phyloP scores from a whole-genome alignment of 2,797 vertebrate genomes.

The Sphaeramia orbicularis region DNA sequence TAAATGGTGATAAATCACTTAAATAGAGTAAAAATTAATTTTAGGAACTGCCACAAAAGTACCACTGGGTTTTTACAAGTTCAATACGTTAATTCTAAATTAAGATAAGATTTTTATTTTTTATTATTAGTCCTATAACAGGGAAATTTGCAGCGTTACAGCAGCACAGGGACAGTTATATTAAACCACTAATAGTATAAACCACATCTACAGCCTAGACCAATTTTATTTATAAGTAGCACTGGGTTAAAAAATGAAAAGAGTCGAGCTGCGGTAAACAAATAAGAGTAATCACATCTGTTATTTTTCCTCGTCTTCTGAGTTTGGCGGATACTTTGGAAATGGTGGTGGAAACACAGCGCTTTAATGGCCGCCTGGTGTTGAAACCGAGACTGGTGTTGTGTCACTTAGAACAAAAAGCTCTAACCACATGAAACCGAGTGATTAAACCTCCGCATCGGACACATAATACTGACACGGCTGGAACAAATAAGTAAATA shows the following conservation, averaged over 20 bases:
- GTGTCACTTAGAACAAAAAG: conserved; percentile 54
- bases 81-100: too few relatives aligned
- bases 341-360: conserved; percentile 23
- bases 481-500: conserved; percentile 42
- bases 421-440: conserved; percentile 53
- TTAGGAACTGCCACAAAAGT: too few relatives aligned
- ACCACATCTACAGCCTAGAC: too few relatives aligned
- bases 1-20: too few relatives aligned
- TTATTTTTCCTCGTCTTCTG: conserved; percentile 31
- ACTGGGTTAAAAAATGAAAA: conserved; percentile 1
- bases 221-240: too few relatives aligned
- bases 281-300: conserved; percentile 21
- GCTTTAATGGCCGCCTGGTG: conserved; percentile 33
- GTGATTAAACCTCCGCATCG: conserved; percentile 58
- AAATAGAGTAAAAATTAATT: too few relatives aligned
- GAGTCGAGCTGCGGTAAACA: neutral
- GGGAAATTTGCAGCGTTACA: too few relatives aligned
- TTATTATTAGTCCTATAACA: too few relatives aligned
- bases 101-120: too few relatives aligned
- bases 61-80: too few relatives aligned
- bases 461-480: conserved; percentile 51
- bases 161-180: too few relatives aligned
- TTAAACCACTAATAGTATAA: too few relatives aligned
- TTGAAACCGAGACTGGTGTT: conserved; percentile 57
- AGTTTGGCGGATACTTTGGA: conserved; percentile 22